phyloP scores from a whole-genome alignment of 1,140 invertebrate genomes.

The Mya arenaria region DNA sequence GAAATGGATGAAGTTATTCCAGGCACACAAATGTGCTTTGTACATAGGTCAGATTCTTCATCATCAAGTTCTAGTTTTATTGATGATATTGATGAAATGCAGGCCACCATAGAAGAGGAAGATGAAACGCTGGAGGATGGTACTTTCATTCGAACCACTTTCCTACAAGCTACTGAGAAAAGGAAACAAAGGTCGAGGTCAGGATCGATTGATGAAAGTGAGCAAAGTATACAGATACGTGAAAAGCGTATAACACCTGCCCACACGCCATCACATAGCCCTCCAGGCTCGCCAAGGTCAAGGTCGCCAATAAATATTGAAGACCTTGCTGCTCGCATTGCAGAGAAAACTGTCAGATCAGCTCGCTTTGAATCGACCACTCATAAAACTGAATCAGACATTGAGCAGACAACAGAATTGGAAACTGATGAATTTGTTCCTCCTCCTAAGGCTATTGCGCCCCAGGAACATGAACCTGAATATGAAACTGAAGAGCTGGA shows the following conservation, averaged over 20 bases:
- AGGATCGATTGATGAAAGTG: conserved; percentile 61
- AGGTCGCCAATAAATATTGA: conserved; percentile 48
- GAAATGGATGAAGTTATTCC: conserved; percentile 76
- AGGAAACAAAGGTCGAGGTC: conserved; percentile 57
- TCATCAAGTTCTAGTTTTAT: conserved; percentile 40
- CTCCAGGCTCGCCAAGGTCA: conserved; percentile 45
- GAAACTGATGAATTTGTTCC: conserved; percentile 28
- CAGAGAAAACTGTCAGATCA: conserved; percentile 54
- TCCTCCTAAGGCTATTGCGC: background rate
- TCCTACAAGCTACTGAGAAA: conserved; percentile 62
- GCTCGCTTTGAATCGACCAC: conserved; percentile 55
- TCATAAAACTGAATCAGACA: conserved; percentile 26
- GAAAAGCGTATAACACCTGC: conserved; percentile 62
- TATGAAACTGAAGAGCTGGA: conserved; percentile 22
- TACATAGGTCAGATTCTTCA: conserved; percentile 34
- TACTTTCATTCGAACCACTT: conserved; percentile 65
- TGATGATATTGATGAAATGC: conserved; percentile 62
- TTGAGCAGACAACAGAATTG: conserved; percentile 54
- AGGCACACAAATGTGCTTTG: conserved; percentile 73
- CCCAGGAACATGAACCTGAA: background rate
- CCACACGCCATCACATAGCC: conserved; percentile 44
- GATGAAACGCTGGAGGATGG: conserved; percentile 74
- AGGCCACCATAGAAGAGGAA: conserved; percentile 63
- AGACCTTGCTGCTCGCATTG: conserved; percentile 44
- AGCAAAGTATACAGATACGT: conserved; percentile 23